phyloP scores from a whole-genome alignment of 2,797 vertebrate genomes.

The Parauchenoglanis ngamensis region DNA sequence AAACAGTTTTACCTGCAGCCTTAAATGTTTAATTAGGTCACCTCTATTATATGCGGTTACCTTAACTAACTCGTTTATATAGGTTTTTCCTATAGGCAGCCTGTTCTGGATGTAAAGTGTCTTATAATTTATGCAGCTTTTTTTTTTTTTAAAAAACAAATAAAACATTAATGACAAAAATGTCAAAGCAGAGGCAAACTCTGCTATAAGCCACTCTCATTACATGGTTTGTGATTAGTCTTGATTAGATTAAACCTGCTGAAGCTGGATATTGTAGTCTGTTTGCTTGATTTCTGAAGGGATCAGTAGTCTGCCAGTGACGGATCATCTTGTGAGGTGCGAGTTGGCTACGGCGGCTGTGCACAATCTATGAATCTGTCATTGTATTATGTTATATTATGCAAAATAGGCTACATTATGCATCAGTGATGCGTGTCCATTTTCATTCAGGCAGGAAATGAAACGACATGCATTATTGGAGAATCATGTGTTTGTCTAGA shows the following conservation, averaged over 20 bases:
- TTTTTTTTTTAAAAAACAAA: too few relatives aligned
- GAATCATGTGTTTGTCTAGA: not conserved
- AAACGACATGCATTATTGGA: not conserved
- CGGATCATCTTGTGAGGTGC: not conserved
- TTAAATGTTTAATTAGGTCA: not conserved
- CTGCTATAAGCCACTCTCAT: too few relatives aligned
- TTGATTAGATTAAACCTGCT: too few relatives aligned
- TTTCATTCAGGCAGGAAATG: not conserved
- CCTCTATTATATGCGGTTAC: not conserved
- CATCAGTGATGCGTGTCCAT: not conserved
- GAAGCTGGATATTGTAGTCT: not conserved
- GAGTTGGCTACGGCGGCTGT: not conserved
- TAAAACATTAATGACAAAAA: not conserved
- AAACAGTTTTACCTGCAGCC: not conserved
- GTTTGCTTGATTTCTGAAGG: not conserved
- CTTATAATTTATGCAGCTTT: not conserved
- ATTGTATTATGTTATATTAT: too few relatives aligned
- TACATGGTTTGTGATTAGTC: too few relatives aligned
- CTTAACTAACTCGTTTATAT: not conserved
- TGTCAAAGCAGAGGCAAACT: not conserved
- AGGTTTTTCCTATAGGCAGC: not conserved
- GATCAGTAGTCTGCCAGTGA: not conserved
- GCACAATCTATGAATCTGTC: not conserved
- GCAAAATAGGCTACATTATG: not conserved
- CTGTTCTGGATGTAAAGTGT: not conserved